Evolutionary conservation across 2,797 vertebrate genomes (phyloP).

Genomic region (Hyperoplus immaculatus): DNA sequence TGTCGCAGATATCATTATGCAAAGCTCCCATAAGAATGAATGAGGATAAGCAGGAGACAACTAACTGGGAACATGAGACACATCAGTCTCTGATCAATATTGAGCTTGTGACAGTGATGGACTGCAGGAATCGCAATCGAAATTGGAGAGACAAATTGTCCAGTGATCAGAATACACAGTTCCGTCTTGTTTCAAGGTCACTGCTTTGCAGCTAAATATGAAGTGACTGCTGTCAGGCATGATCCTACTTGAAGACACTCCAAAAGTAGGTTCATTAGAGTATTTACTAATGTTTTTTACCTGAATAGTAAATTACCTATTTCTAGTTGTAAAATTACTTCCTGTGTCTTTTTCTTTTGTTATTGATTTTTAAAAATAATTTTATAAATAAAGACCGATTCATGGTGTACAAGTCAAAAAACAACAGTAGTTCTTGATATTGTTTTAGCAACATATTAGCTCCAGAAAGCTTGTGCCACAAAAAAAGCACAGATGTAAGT

Average conservation of each 20-base stretch:
- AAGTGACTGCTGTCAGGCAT: constrained; percentile 39
- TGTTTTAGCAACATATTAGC: too few species aligned
- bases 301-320: background rate
- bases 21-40: constrained; percentile 62
- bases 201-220: constrained; percentile 39
- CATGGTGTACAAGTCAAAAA: too few species aligned
- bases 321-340: background rate
- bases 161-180: constrained; percentile 62
- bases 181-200: constrained; percentile 81
- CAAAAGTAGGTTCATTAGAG: background rate
- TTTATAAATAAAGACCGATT: too few species aligned
- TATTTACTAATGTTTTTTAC: background rate
- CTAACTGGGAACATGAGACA: constrained; percentile 80
- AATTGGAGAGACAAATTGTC: constrained; percentile 82
- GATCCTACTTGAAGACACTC: background rate
- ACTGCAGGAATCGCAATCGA: constrained; percentile 82
- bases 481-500: background rate
- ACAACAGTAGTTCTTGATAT: too few species aligned
- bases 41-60: constrained; percentile 65
- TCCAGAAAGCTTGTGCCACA: too few species aligned
- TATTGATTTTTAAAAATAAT: background rate
- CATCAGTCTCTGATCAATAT: constrained; percentile 85
- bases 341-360: background rate
- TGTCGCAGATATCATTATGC: constrained; percentile 19
- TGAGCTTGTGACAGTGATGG: constrained; percentile 85